Evolutionary conservation across 1,140 invertebrate genomes (phyloP).

Genomic region (Latrodectus geometricus): DNA sequence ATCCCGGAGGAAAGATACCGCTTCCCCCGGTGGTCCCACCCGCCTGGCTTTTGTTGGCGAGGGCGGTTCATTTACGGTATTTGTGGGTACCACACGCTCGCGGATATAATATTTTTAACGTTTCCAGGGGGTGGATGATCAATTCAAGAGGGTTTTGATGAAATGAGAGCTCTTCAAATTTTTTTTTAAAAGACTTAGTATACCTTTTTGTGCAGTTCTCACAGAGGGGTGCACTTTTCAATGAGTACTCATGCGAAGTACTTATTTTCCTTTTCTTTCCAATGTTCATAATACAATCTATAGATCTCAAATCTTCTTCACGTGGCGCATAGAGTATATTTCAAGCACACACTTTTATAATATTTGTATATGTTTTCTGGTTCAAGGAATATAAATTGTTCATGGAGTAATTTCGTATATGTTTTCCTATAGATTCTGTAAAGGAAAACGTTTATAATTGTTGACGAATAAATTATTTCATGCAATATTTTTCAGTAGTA

Average conservation of each 20-base stretch:
- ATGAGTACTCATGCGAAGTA: neutral
- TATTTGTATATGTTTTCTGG: neutral
- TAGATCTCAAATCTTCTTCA: neutral
- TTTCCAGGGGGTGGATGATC: neutral
- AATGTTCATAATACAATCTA: neutral
- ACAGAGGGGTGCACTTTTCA: neutral
- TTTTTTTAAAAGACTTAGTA: neutral
- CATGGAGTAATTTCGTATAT: neutral
- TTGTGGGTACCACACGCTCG: neutral
- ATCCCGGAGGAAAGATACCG: neutral
- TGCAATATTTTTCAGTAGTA: no score
- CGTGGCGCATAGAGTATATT: neutral
- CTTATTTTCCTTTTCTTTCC: neutral
- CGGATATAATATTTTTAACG: neutral
- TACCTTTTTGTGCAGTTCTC: neutral
- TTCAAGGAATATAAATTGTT: neutral
- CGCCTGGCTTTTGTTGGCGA: neutral
- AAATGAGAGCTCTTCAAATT: neutral
- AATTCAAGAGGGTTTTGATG: neutral
- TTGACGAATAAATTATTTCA: no score
- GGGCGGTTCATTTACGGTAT: slow-evolving; percentile 1
- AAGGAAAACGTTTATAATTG: neutral
- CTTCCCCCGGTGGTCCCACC: neutral
- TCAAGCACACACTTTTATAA: no score
- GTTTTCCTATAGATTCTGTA: neutral